These are phyloP conservation scores for Himantopus leucocephalus DNA, from an alignment of 2,113 vertebrate genomes.

Conservation along the genomic window DNA sequence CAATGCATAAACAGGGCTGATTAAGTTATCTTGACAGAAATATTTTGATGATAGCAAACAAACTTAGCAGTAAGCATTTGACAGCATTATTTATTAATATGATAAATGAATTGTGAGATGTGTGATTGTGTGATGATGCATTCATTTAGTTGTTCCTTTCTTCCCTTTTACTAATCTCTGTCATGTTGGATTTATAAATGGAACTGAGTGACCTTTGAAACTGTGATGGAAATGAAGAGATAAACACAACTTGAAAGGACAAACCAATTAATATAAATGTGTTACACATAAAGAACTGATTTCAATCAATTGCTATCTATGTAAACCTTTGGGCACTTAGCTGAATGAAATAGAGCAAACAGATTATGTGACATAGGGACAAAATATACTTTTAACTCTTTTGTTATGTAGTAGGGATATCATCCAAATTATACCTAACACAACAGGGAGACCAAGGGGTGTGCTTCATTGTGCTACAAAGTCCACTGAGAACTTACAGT, in stretches of 20 bases:
- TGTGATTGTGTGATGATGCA: conserved; percentile 91
- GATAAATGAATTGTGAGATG: conserved; percentile 93
- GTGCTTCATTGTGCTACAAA: neutral
- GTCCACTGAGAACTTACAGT: neutral
- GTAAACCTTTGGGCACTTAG: conserved; percentile 69
- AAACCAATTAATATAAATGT: conserved; percentile 99
- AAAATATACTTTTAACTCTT: conserved; percentile 31
- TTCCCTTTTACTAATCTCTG: conserved; percentile 91
- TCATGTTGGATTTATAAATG: conserved; percentile 96
- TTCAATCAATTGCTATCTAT: conserved; percentile 76
- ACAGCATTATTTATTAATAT: conserved; percentile 93
- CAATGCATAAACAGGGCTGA: conserved; percentile 37
- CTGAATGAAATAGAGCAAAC: conserved; percentile 36
- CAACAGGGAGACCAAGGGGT: neutral
- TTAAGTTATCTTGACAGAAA: conserved; percentile 74
- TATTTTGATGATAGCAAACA: conserved; percentile 71
- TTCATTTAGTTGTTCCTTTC: conserved; percentile 88
- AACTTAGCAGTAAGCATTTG: conserved; percentile 87
- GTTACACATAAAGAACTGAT: conserved; percentile 80
- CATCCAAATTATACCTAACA: neutral
- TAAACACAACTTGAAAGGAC: conserved; percentile 98
- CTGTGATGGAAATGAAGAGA: conserved; percentile 93
- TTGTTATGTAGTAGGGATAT: neutral
- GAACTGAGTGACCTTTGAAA: conserved; percentile 97
- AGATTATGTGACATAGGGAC: conserved; percentile 11